Conservation (phyloP, 1,140 invertebrate species). For the Dreissena polymorpha region DNA sequence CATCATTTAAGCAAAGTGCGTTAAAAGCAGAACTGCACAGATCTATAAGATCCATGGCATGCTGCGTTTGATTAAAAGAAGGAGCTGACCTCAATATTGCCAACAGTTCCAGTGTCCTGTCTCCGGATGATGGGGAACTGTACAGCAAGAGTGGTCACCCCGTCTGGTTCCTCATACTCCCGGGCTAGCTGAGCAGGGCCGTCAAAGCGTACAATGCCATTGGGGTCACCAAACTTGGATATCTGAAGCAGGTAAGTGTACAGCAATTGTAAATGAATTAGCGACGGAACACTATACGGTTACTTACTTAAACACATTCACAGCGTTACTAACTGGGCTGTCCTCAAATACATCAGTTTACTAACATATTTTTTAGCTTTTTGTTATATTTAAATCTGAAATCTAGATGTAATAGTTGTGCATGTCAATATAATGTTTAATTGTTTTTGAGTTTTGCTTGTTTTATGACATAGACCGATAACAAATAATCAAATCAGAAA, state of each 20-base stretch:
- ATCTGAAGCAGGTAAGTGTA: conserved; percentile 61
- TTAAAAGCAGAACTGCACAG: conserved; percentile 68
- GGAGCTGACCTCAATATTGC: conserved; percentile 65
- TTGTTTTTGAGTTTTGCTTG: too few relatives aligned
- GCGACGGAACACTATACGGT: too few relatives aligned
- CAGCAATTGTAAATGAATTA: not conserved
- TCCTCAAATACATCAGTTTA: too few relatives aligned
- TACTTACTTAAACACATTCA: too few relatives aligned
- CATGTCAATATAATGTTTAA: too few relatives aligned
- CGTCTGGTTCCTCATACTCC: conserved; percentile 70
- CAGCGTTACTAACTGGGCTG: too few relatives aligned
- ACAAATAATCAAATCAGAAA: too few relatives aligned
- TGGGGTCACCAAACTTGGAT: conserved; percentile 75
- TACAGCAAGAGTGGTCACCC: conserved; percentile 53
- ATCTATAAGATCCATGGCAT: conserved; percentile 71
- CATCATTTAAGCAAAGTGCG: conserved; percentile 58
- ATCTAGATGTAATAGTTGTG: too few relatives aligned
- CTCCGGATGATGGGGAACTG: conserved; percentile 70
- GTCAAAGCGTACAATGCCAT: conserved; percentile 74
- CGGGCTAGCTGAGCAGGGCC: conserved; percentile 57
- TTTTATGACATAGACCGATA: too few relatives aligned
- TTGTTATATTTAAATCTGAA: too few relatives aligned
- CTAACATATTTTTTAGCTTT: too few relatives aligned
- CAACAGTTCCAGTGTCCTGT: conserved; percentile 64
- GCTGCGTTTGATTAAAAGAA: too few relatives aligned